A percentile compares a stretch with the other conserved stretches of the same genome.
phyloP scores from a whole-genome alignment of 1,140 invertebrate genomes.

The Macrotrachela quadricornifera region DNA sequence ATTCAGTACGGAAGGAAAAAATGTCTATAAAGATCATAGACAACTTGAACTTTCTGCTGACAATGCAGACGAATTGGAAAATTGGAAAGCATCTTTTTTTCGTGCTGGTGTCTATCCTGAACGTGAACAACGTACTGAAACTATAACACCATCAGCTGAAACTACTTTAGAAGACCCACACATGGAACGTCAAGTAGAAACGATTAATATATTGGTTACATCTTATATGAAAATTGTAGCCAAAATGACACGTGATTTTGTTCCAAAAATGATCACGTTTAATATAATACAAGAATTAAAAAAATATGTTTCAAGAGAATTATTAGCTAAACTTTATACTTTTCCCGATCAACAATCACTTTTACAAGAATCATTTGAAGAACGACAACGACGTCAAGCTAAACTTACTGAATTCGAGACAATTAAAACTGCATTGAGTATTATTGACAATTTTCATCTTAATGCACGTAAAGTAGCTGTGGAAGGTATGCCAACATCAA shows the following conservation, averaged over 20 bases:
- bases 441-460: too few relatives aligned
- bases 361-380: too few relatives aligned
- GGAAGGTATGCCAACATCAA: too few relatives aligned
- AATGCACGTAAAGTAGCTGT: too few relatives aligned
- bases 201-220: conserved; percentile 92
- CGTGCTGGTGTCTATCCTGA: conserved; percentile 96
- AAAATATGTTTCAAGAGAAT: too few relatives aligned
- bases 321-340: too few relatives aligned
- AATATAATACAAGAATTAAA: conserved; percentile 76
- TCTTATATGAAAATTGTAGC: conserved; percentile 99
- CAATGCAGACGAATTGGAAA: conserved; percentile 94
- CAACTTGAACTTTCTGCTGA: conserved; percentile 89
- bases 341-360: too few relatives aligned
- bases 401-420: too few relatives aligned
- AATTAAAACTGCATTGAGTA: too few relatives aligned
- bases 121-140: conserved; percentile 38
- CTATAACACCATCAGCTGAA: conserved; percentile 12
- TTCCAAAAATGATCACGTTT: conserved; percentile 96
- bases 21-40: conserved; percentile 91
- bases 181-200: conserved; percentile 90
- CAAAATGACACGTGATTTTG: conserved; percentile 88
- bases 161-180: conserved; percentile 80
- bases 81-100: conserved; percentile 97
- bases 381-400: too few relatives aligned
- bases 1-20: conserved; percentile 81